Evolutionary conservation across 2,113 vertebrate genomes (phyloP).

Genomic region (Cephalopterus ornatus): DNA sequence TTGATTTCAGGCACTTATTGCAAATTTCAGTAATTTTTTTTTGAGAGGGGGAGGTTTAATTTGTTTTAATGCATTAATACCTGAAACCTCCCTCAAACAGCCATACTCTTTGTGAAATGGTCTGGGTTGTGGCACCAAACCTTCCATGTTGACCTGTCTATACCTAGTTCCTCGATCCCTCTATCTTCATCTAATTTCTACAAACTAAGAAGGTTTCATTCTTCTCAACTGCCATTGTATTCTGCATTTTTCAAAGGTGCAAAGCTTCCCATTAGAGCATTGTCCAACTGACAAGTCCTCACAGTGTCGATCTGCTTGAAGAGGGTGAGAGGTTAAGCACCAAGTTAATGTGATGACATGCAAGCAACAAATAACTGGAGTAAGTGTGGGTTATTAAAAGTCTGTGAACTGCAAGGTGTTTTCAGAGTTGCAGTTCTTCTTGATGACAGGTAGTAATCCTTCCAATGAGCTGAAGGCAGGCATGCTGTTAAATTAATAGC

Average conservation of each 20-base stretch:
- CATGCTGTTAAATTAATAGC: background rate
- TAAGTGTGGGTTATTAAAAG: background rate
- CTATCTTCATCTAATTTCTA: background rate
- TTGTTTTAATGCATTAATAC: background rate
- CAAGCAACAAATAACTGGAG: background rate
- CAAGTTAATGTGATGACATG: background rate
- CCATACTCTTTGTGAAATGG: background rate
- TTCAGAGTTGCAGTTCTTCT: background rate
- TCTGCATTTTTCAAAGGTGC: background rate
- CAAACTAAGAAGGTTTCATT: background rate
- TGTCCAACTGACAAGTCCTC: background rate
- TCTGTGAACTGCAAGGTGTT: background rate
- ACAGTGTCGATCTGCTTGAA: background rate
- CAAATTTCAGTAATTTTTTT: background rate
- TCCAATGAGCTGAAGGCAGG: background rate
- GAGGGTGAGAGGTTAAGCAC: background rate
- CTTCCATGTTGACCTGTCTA: background rate
- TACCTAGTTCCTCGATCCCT: background rate
- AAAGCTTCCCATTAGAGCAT: background rate
- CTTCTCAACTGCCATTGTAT: background rate
- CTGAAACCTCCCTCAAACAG: background rate
- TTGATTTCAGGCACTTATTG: background rate
- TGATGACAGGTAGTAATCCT: background rate
- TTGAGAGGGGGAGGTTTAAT: fast-evolving
- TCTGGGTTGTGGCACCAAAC: background rate